Percentiles rank a stretch among this genome's conserved stretches.
Evolutionary conservation across 2,888 invertebrate genomes (phyloP).

Genomic region (Eustalomyia histrio): DNA sequence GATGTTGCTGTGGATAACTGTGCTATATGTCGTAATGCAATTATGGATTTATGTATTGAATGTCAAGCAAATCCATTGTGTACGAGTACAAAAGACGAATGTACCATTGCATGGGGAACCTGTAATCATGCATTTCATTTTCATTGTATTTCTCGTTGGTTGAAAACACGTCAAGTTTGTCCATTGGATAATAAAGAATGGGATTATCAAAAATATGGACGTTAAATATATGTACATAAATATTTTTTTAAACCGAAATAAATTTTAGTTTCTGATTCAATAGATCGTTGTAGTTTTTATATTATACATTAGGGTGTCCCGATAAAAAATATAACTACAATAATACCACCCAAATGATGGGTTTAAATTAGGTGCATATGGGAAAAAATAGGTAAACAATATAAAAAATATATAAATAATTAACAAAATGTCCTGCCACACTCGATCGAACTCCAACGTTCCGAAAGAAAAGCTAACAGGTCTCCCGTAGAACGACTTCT

Average conservation of each 20-base stretch:
- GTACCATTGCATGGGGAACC: conserved; percentile 99
- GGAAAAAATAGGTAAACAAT: too few relatives aligned
- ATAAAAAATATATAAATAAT: too few relatives aligned
- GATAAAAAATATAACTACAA: too few relatives aligned
- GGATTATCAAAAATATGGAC: conserved; percentile 98
- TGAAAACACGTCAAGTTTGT: conserved; percentile 99
- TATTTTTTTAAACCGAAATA: neutral
- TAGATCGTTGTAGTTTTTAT: neutral
- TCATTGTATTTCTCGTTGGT: conserved; percentile 99
- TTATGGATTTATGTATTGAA: conserved; percentile 99
- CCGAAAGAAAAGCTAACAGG: too few relatives aligned
- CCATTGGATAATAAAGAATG: conserved; percentile 99
- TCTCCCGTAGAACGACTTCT: too few relatives aligned
- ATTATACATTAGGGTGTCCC: too few relatives aligned
- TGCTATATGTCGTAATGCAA: conserved; percentile 99
- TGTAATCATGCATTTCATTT: conserved; percentile 99
- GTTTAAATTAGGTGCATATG: too few relatives aligned
- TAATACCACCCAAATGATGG: too few relatives aligned
- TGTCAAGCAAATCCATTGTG: conserved; percentile 99
- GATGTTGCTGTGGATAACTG: conserved; percentile 99
- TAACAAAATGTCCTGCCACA: too few relatives aligned
- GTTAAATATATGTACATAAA: conserved; percentile 68
- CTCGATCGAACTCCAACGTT: too few relatives aligned
- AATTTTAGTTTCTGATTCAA: conserved; percentile 4
- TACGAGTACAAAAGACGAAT: conserved; percentile 98